A percentile compares a stretch with the other conserved stretches of the same genome.
These are phyloP conservation scores for Lytechinus pictus DNA, from an alignment of 35 echinoderm and acorn worm species.

Conservation along the genomic window DNA sequence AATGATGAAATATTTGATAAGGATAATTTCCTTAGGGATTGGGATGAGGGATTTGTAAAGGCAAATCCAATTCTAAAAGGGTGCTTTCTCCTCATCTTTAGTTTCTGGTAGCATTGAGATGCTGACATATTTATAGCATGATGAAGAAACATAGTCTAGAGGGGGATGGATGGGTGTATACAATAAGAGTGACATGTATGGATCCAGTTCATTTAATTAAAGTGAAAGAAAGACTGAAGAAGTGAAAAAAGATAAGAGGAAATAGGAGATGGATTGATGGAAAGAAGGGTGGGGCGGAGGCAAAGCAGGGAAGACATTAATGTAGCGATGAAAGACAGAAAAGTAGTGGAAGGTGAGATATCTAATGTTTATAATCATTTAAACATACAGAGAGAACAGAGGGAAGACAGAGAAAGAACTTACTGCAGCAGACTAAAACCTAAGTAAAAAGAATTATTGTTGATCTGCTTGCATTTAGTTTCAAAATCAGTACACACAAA, in stretches of 20 bases:
- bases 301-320: background rate
- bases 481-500: background rate
- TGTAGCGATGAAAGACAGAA: background rate
- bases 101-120: background rate
- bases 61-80: slow-evolving; percentile 11
- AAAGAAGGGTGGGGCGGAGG: background rate
- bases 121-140: background rate
- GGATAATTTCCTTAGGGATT: background rate
- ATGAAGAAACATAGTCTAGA: background rate
- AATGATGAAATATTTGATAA: slow-evolving; percentile 21
- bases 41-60: slow-evolving; percentile 1
- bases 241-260: background rate
- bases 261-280: background rate
- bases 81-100: background rate
- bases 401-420: background rate
- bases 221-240: background rate
- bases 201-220: background rate
- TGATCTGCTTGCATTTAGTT: background rate
- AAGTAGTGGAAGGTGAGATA: background rate
- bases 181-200: background rate
- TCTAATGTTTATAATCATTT: too few species aligned
- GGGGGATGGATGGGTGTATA: slow-evolving; percentile 11
- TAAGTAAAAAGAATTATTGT: background rate
- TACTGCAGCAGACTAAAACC: background rate
- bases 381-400: background rate